Conservation (phyloP, 2,797 vertebrate species). For the Petrocephalus sullivani region DNA sequence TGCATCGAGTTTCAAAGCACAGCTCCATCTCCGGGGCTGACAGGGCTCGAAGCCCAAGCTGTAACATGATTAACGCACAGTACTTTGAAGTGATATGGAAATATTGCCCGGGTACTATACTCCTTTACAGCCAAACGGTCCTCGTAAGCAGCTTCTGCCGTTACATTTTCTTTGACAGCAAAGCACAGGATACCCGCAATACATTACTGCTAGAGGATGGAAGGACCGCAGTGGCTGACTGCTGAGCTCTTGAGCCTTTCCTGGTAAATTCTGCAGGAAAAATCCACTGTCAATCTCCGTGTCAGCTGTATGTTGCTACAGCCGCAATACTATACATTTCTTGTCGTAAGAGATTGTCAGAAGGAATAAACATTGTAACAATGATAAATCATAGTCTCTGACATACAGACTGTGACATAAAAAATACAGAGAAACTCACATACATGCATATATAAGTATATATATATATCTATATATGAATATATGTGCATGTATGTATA, state of each 20-base stretch:
- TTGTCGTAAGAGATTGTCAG: not conserved
- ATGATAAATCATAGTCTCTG: not conserved
- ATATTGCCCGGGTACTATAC: not conserved
- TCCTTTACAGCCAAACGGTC: not conserved
- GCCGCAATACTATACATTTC: not conserved
- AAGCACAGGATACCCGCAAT: not conserved
- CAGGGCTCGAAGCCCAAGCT: not conserved
- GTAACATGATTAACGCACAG: not conserved
- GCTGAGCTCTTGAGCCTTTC: not conserved
- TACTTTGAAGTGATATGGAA: conserved; percentile 1
- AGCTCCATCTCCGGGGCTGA: not conserved
- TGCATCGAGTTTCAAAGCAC: not conserved
- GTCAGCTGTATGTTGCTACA: not conserved
- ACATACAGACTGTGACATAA: not conserved
- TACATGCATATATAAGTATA: not conserved
- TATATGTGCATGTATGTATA: not conserved
- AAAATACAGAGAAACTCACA: not conserved
- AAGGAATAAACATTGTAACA: not conserved
- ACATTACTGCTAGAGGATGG: not conserved
- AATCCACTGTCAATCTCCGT: not conserved
- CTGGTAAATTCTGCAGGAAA: not conserved
- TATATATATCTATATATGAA: not conserved
- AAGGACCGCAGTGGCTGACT: not conserved
- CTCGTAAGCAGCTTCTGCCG: not conserved
- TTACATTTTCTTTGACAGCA: not conserved